Percentiles rank a stretch among this genome's conserved stretches.
These are phyloP conservation scores for Heterochromis multidens DNA, from an alignment of 2,113 vertebrate species.

Conservation along the genomic window DNA sequence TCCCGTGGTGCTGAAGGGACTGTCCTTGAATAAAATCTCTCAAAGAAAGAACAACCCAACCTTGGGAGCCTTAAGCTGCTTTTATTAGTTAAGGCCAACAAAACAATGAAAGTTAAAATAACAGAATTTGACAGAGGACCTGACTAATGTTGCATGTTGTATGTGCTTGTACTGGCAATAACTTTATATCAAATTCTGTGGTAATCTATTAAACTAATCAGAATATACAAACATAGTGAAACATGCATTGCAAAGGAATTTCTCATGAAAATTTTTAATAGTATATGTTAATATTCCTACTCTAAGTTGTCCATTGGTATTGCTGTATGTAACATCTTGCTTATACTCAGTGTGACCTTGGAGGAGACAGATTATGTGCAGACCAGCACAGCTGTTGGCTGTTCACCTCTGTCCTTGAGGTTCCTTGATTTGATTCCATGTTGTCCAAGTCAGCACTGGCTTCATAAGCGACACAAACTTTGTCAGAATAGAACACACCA, in stretches of 20 bases:
- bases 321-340: conserved; percentile 34
- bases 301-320: not conserved
- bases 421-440: conserved; percentile 39
- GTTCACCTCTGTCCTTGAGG: conserved; percentile 51
- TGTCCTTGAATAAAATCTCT: not conserved
- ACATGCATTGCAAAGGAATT: not conserved
- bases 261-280: not conserved
- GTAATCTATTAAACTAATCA: not conserved
- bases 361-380: conserved; percentile 44
- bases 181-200: not conserved
- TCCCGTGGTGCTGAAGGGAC: not conserved
- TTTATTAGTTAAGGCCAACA: not conserved
- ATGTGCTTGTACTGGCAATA: not conserved
- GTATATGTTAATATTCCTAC: not conserved
- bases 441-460: not conserved
- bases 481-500: not conserved
- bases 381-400: conserved; percentile 50
- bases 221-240: not conserved
- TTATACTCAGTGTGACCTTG: conserved; percentile 52
- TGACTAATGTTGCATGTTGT: not conserved
- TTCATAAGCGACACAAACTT: not conserved
- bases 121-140: not conserved
- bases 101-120: not conserved
- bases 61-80: not conserved
- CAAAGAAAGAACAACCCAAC: not conserved